A percentile compares a stretch with the other conserved stretches of the same genome.
These are phyloP conservation scores for Crypturellus tataupa DNA, from an alignment of 2,797 vertebrate species.

Conservation along the genomic window DNA sequence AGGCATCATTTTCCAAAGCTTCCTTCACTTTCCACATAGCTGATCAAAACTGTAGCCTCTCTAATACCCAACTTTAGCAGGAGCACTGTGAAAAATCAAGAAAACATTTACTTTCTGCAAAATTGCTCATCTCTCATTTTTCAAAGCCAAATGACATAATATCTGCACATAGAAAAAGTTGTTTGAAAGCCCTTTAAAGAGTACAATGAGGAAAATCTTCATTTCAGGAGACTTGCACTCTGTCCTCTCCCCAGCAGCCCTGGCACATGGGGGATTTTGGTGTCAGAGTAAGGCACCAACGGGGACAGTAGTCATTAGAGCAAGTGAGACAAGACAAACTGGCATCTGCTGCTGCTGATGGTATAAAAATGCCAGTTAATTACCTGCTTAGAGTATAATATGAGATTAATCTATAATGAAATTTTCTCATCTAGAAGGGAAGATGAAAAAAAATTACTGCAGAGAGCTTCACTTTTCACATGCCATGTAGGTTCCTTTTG, in stretches of 20 bases:
- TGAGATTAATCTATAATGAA: not conserved
- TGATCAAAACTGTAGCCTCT: not conserved
- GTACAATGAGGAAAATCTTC: not conserved
- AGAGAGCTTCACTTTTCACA: not conserved
- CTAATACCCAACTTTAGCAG: not conserved
- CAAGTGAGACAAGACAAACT: not conserved
- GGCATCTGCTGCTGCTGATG: not conserved
- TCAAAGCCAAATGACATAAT: not conserved
- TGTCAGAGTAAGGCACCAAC: not conserved
- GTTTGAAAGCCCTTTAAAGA: not conserved
- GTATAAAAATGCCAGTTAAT: not conserved
- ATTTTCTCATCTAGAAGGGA: not conserved
- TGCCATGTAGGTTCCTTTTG: rapidly evolving
- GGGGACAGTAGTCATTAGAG: not conserved
- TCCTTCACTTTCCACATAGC: not conserved
- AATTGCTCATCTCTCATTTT: not conserved
- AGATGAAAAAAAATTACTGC: not conserved
- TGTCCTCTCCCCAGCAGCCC: not conserved
- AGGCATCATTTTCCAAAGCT: not conserved
- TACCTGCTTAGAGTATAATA: not conserved
- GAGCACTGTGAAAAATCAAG: not conserved
- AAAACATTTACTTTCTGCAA: not conserved
- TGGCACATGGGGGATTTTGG: not conserved
- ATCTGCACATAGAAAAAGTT: not conserved
- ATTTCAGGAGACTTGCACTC: not conserved